Percentiles rank a stretch among this genome's conserved stretches.
Evolutionary conservation across 2,888 invertebrate species (phyloP).

Genomic region (Patella depressa): DNA sequence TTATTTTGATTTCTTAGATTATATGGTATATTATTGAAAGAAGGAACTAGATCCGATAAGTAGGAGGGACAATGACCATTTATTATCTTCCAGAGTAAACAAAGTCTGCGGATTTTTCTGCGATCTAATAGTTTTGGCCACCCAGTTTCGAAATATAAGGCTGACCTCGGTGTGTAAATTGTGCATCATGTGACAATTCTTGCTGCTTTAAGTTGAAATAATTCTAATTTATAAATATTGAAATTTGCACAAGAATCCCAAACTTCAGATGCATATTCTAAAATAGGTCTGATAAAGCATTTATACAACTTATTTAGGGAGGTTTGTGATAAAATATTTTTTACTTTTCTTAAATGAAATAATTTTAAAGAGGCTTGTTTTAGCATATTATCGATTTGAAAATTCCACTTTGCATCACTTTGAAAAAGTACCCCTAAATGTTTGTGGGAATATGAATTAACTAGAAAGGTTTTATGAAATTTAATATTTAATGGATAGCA

Average conservation of each 20-base stretch:
- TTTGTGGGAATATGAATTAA: not conserved
- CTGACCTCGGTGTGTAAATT: not conserved
- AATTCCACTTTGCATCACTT: not conserved
- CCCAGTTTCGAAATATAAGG: not conserved
- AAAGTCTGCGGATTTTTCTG: not conserved
- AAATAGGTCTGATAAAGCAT: not conserved
- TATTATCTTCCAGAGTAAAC: not conserved
- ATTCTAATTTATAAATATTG: not conserved
- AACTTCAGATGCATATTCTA: not conserved
- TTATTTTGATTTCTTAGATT: too few relatives aligned
- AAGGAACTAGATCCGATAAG: not conserved
- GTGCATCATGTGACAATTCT: not conserved
- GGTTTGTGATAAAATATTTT: not conserved
- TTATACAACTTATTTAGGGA: not conserved
- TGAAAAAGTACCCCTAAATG: not conserved
- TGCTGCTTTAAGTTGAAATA: not conserved
- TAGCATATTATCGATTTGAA: not conserved
- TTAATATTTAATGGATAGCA: not conserved
- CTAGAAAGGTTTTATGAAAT: not conserved
- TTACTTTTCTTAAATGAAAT: not conserved
- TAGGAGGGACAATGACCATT: not conserved
- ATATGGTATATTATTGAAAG: too few relatives aligned
- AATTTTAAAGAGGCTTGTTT: not conserved
- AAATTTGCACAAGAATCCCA: not conserved
- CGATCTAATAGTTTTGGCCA: constrained; percentile 1